Evolutionary conservation across 2,888 invertebrate genomes (phyloP), one percentile per base, ranked within the genome.

Genomic region (Phoenoteleia sp.): DNA sequence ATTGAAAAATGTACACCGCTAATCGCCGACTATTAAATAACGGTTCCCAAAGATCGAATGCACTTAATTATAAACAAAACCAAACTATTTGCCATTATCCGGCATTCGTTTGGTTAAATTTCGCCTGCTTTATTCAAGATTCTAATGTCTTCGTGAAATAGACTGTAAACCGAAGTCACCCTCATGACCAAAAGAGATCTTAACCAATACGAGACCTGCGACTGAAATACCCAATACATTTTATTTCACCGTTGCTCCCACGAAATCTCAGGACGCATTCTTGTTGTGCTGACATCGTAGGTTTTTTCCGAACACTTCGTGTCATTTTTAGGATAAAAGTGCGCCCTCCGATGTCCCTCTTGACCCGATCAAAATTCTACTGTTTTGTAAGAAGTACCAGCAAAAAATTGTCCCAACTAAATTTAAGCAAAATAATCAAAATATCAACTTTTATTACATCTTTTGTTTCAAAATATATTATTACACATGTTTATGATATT

Each of bases 211-310:
- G 88, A 85, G 74, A 71, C 77, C 74, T 77, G 86, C 87, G 88
- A 88, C 86, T 88, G 90, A 92, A 92, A 91, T 91, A 90, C 86
- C 88, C 92, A 90, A 91, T 92, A 92, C 92, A 92, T 90, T 92
- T 92, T 92, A 93, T 92, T 92, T 90, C 88, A 88, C 88, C 88
- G 81, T 82, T 89, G 87, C 87, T 90, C 81, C 87, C 74, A 87
- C 88, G 89, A 91, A 91, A 88, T 85, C 87, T 86, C 87, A 83
- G 60, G 60, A 83, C 86, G 76, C 88, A 86, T 87, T 86, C 87
- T 84, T 83, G 87, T 82, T 74, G 82, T 89, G 90, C 92, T 91
- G 91, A 92, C 91, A 86, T 75, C 21, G 89, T 79, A 87, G 85
- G 69, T 89, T 91, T 90, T 87, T 76, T 84, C 42, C 77, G 47